These are phyloP conservation scores for Liopterus haemorrhoidalis DNA, from an alignment of 2,888 invertebrate species.

Conservation along the genomic window DNA sequence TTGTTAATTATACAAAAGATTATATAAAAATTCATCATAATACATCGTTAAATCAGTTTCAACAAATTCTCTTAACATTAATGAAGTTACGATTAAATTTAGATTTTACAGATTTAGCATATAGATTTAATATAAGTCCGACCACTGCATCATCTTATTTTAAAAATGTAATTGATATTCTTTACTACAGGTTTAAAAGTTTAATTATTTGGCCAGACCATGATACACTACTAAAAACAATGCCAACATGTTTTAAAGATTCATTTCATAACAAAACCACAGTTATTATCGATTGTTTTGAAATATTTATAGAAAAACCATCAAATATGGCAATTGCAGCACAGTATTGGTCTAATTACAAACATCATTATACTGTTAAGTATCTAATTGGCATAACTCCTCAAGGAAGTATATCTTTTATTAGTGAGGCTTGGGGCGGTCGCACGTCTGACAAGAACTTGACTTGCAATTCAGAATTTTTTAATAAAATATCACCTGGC, in stretches of 20 bases:
- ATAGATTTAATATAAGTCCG: no score
- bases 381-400: constrained; percentile 25
- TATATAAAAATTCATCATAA: no score
- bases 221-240: constrained; percentile 17
- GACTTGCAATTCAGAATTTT: constrained; percentile 5
- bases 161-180: constrained; percentile 1
- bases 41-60: no score
- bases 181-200: constrained; percentile 21
- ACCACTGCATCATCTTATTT: no score
- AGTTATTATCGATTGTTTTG: constrained; percentile 23
- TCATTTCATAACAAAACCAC: constrained; percentile 16
- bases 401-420: constrained; percentile 21
- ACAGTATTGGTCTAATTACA: constrained; percentile 24
- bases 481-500: constrained; percentile 15
- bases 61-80: no score
- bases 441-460: constrained; percentile 20
- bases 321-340: constrained; percentile 7
- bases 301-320: constrained; percentile 22
- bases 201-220: constrained; percentile 26
- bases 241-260: constrained; percentile 26
- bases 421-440: constrained; percentile 20
- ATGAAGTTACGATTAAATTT: no score
- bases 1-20: no score
- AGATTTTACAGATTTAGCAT: no score
- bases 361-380: constrained; percentile 24